Conservation (phyloP, 2,888 invertebrate genomes). For the Alloplasta piceator region DNA sequence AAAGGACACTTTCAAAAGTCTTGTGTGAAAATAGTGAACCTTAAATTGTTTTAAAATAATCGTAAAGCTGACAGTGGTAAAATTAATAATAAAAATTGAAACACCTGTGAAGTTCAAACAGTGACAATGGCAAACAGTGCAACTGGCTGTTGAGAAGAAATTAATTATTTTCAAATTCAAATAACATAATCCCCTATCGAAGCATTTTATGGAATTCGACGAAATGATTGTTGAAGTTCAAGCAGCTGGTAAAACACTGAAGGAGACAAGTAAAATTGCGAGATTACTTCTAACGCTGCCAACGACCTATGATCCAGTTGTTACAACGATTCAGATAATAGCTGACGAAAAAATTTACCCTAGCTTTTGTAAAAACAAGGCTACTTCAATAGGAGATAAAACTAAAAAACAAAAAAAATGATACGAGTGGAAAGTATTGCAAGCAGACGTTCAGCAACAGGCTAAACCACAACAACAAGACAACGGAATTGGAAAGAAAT, state of each 20-base stretch:
- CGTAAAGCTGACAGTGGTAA: too few relatives aligned
- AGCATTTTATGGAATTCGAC: constrained; percentile 13
- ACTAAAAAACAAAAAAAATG: neutral
- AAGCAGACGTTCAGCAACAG: too few relatives aligned
- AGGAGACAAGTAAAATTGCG: neutral
- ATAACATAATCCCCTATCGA: neutral
- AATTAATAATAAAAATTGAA: too few relatives aligned
- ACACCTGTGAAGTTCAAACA: too few relatives aligned
- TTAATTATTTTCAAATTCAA: neutral
- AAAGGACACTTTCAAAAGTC: too few relatives aligned
- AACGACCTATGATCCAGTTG: neutral
- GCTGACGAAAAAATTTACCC: constrained; percentile 10
- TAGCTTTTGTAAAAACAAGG: constrained; percentile 12
- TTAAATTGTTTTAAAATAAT: too few relatives aligned
- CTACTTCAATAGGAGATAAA: constrained; percentile 11
- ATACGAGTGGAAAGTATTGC: constrained; percentile 27
- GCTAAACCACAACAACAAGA: too few relatives aligned
- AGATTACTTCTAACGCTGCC: neutral
- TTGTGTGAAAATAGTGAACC: too few relatives aligned
- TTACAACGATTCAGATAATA: constrained; percentile 8
- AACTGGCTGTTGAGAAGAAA: neutral
- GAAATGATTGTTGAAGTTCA: neutral
- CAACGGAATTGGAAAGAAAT: too few relatives aligned
- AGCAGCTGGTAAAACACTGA: neutral
- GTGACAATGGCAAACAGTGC: neutral